phyloP scores from a whole-genome alignment of 2,113 vertebrate genomes.

The Bubo blakistoni region DNA sequence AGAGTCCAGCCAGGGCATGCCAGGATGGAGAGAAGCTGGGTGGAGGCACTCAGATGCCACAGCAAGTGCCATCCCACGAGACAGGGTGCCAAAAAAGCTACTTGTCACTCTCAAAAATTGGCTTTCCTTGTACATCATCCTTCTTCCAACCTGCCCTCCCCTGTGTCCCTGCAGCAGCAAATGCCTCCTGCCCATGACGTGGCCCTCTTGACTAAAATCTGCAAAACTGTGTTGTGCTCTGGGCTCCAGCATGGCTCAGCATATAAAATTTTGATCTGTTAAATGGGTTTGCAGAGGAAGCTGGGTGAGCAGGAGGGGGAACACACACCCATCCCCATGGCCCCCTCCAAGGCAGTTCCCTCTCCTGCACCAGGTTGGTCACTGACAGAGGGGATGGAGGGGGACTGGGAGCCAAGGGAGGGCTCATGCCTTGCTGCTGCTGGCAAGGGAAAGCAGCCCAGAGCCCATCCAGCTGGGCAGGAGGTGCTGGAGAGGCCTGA shows the following conservation, averaged over 20 bases:
- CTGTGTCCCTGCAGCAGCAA: neutral
- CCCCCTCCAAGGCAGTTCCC: neutral
- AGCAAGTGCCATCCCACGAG: neutral
- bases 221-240: neutral
- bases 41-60: neutral
- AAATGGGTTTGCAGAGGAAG: neutral
- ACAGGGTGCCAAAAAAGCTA: neutral
- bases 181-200: neutral
- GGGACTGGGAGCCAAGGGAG: accelerated
- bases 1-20: neutral
- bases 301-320: neutral
- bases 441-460: neutral
- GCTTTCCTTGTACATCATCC: neutral
- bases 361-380: neutral
- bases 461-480: neutral
- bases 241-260: neutral
- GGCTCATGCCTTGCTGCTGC: neutral
- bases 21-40: accelerated
- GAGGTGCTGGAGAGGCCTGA: neutral
- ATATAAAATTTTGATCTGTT: constrained; percentile 32
- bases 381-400: neutral
- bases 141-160: neutral
- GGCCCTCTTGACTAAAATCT: neutral
- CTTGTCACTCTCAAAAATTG: neutral
- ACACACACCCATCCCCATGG: neutral